Conservation (phyloP, 2,797 vertebrate species). For the Lophotriccus pileatus region DNA sequence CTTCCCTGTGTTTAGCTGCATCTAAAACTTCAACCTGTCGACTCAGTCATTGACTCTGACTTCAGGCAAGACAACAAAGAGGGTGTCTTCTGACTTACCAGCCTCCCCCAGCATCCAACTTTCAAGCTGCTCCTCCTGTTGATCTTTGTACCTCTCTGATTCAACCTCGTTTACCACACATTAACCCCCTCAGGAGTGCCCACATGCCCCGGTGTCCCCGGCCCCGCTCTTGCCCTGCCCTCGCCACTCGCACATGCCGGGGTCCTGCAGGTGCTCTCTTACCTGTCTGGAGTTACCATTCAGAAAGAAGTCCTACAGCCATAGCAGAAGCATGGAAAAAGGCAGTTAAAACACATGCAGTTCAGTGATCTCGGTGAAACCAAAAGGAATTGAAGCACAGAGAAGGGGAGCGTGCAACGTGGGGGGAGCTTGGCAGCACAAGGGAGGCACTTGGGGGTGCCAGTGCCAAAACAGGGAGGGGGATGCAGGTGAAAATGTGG, state of each 20-base stretch:
- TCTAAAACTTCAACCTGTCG: neutral
- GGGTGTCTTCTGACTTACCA: neutral
- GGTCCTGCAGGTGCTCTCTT: conserved; percentile 68
- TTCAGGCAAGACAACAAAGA: neutral
- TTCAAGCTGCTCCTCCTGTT: neutral
- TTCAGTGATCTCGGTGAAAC: conserved; percentile 85
- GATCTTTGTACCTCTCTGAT: neutral
- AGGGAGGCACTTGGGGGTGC: neutral
- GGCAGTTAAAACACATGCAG: conserved; percentile 85
- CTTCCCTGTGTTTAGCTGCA: neutral
- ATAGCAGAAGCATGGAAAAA: conserved; percentile 95
- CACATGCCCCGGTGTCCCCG: rapidly evolving
- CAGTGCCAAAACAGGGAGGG: neutral
- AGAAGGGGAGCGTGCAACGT: neutral
- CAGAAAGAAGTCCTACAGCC: conserved; percentile 99
- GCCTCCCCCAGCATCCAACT: neutral
- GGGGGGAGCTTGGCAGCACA: neutral
- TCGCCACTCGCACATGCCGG: neutral
- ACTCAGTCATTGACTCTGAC: neutral
- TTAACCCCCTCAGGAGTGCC: neutral
- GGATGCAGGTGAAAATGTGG: neutral
- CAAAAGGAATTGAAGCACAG: conserved; percentile 25
- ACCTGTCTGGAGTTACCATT: conserved; percentile 91
- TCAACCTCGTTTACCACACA: rapidly evolving
- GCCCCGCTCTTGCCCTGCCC: neutral